These are phyloP conservation scores for Capitulum mitella DNA, from an alignment of 2,888 invertebrate genomes.

Conservation along the genomic window DNA sequence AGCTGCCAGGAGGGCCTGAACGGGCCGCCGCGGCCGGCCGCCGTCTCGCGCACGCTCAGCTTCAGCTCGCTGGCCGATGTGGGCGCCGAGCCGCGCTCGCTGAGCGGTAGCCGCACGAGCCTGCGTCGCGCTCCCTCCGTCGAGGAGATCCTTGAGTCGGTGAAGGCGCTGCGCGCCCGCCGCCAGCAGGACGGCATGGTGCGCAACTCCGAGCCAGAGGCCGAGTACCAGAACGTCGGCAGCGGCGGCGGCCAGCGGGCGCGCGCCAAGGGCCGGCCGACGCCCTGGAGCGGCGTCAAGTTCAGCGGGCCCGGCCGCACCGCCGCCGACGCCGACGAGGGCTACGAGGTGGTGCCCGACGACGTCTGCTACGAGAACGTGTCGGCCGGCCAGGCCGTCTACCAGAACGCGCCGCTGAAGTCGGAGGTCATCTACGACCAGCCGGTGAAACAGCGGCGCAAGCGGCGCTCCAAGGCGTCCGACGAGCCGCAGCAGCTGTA, in stretches of 20 bases:
- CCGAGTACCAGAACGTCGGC: conserved; percentile 30
- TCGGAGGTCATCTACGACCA: conserved; percentile 36
- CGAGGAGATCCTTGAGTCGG: conserved; percentile 37
- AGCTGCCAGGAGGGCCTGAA: conserved; percentile 36
- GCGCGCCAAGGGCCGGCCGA: background rate
- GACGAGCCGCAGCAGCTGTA: conserved; percentile 20
- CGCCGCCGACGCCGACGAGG: conserved; percentile 26
- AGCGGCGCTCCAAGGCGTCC: background rate
- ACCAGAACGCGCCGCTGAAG: conserved; percentile 33
- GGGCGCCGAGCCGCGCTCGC: conserved; percentile 27
- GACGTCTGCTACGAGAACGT: conserved; percentile 34
- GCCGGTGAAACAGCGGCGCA: conserved; percentile 31
- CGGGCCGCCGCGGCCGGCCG: conserved; percentile 21
- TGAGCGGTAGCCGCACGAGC: conserved; percentile 27
- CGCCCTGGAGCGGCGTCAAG: conserved; percentile 26
- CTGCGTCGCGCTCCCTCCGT: conserved; percentile 35
- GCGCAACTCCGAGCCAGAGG: conserved; percentile 31
- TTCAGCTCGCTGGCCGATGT: conserved; percentile 34
- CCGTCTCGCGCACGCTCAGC: conserved; percentile 33
- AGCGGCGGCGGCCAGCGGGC: conserved; percentile 18
- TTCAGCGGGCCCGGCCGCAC: conserved; percentile 29
- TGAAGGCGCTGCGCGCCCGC: conserved; percentile 35
- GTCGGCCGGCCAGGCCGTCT: conserved; percentile 29
- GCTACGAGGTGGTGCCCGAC: background rate
- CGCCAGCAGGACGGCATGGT: conserved; percentile 30